Conservation (phyloP, 2,113 vertebrate species). For the Riparia riparia region DNA sequence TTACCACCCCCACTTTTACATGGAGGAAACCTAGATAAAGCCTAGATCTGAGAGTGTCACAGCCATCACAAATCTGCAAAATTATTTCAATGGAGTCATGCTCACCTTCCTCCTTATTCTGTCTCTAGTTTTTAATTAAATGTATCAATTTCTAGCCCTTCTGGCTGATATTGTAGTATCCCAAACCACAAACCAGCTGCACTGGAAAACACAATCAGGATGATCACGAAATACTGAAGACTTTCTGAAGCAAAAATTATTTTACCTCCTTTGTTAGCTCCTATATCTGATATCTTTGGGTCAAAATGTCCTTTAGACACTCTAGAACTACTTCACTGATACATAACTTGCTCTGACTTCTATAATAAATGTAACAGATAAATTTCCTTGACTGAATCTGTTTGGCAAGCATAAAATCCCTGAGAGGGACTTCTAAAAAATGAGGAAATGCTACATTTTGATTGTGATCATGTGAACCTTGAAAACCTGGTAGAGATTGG, state of each 20-base stretch:
- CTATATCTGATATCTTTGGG: background rate
- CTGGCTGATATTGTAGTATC: background rate
- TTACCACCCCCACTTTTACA: background rate
- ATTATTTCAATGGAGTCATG: background rate
- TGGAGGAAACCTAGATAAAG: background rate
- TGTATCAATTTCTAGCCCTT: background rate
- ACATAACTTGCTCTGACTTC: background rate
- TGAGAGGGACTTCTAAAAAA: background rate
- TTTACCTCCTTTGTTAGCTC: background rate
- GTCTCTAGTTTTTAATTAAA: background rate
- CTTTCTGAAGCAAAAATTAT: background rate
- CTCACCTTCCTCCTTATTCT: background rate
- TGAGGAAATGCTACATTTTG: background rate
- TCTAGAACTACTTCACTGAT: background rate
- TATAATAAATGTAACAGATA: background rate
- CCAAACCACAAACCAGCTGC: background rate
- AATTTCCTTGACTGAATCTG: background rate
- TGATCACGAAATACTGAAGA: background rate
- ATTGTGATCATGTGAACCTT: background rate
- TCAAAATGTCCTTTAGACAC: background rate
- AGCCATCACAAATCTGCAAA: background rate
- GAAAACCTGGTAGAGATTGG: background rate
- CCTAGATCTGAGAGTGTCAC: background rate
- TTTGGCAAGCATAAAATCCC: background rate
- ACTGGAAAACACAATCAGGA: background rate